Conservation (phyloP, 2,888 invertebrate species). For the Temnothorax rugatulus region DNA sequence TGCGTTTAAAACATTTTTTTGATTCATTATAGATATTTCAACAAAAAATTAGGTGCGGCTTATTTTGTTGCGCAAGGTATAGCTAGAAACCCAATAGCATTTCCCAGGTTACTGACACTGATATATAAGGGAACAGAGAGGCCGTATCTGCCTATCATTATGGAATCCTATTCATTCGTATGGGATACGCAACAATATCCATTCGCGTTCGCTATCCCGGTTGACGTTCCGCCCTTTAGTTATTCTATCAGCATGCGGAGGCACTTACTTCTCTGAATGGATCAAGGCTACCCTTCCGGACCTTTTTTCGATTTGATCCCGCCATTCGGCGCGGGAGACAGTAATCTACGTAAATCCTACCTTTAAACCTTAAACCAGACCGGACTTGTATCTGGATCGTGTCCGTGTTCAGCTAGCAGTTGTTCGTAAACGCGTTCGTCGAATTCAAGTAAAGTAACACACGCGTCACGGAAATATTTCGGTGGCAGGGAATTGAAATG, state of each 20-base stretch:
- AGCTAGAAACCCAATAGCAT: conserved; percentile 1
- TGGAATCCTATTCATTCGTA: neutral
- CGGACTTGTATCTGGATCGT: conserved; percentile 32
- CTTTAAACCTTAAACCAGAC: conserved; percentile 64
- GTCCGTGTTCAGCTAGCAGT: neutral
- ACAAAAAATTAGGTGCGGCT: too few species aligned
- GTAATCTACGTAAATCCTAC: conserved; percentile 71
- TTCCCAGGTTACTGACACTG: neutral
- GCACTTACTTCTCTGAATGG: conserved; percentile 19
- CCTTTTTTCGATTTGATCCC: conserved; percentile 57
- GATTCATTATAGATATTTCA: too few species aligned
- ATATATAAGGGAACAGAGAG: neutral
- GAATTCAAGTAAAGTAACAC: conserved; percentile 19
- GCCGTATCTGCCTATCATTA: neutral
- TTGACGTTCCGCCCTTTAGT: conserved; percentile 28
- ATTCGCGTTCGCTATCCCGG: neutral
- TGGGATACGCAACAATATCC: conserved; percentile 28
- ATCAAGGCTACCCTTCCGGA: conserved; percentile 7
- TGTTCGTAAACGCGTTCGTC: conserved; percentile 21
- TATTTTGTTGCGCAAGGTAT: too few species aligned
- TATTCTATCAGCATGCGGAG: conserved; percentile 57
- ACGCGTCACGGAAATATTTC: conserved; percentile 5
- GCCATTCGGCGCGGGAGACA: conserved; percentile 49
- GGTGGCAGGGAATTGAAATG: neutral
- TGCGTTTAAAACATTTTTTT: too few species aligned